These are phyloP conservation scores for Coregonus clupeaformis DNA, from an alignment of 2,113 vertebrate genomes.

Conservation along the genomic window DNA sequence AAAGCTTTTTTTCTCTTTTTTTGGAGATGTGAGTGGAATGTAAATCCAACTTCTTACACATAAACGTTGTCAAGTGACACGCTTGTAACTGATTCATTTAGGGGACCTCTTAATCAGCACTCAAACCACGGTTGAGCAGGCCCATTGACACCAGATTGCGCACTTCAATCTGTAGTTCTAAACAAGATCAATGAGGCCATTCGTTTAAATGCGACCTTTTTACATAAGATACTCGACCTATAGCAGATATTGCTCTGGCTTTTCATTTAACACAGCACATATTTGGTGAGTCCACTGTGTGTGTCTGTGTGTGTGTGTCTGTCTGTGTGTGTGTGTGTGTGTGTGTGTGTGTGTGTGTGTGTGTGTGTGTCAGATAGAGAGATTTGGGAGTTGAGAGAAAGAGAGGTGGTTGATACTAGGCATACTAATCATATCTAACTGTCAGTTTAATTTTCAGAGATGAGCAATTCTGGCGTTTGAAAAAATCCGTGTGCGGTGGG, in stretches of 20 bases:
- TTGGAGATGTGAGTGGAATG: conserved; percentile 9
- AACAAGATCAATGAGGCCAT: conserved; percentile 58
- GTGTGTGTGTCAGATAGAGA: not conserved
- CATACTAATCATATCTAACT: conserved; percentile 73
- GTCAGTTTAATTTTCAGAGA: conserved; percentile 78
- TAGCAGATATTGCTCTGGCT: conserved; percentile 12
- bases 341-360: too few relatives aligned
- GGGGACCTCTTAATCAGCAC: conserved; percentile 59
- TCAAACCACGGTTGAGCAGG: conserved; percentile 30
- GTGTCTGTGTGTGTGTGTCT: conserved; percentile 18
- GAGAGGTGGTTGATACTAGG: conserved; percentile 45
- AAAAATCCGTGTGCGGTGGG: conserved; percentile 65
- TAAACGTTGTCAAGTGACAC: conserved; percentile 56
- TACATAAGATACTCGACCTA: conserved; percentile 53
- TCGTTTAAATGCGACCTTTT: conserved; percentile 37
- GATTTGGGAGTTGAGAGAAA: conserved; percentile 13
- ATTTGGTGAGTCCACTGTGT: conserved; percentile 1
- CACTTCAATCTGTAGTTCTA: conserved; percentile 58
- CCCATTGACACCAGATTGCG: conserved; percentile 48
- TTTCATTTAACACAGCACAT: conserved; percentile 15
- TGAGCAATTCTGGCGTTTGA: conserved; percentile 71
- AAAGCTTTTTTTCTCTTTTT: not conserved
- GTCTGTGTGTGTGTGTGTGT: conserved; percentile 22
- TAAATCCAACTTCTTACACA: conserved; percentile 34
- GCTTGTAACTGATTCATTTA: conserved; percentile 29